Percentiles rank a stretch among this genome's conserved stretches.
These are phyloP conservation scores for Monomorium pharaonis DNA, from an alignment of 1,140 invertebrate species.

Conservation along the genomic window DNA sequence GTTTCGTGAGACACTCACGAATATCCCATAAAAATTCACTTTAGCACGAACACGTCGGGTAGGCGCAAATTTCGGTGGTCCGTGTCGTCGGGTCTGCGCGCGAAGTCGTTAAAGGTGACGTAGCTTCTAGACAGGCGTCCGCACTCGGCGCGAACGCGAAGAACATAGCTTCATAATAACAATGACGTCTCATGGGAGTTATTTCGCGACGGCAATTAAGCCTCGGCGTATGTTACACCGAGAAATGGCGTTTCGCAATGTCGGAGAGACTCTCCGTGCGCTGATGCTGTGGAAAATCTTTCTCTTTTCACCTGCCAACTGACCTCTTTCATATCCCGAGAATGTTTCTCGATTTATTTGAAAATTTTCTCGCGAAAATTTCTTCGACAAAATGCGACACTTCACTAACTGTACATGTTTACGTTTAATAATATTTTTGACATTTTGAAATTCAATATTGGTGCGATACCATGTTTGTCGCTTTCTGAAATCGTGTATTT, in stretches of 20 bases:
- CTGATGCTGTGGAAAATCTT: conserved; percentile 2
- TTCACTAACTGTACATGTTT: neutral
- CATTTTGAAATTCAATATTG: neutral
- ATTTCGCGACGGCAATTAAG: conserved; percentile 69
- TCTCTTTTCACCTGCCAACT: conserved; percentile 34
- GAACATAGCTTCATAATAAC: conserved; percentile 66
- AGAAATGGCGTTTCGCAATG: conserved; percentile 58
- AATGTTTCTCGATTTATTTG: neutral
- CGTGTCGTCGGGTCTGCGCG: neutral
- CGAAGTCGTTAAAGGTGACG: conserved; percentile 33
- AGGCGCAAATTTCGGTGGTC: conserved; percentile 19
- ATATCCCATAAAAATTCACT: conserved; percentile 30
- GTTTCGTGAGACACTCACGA: conserved; percentile 1
- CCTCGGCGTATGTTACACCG: conserved; percentile 47
- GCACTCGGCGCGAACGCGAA: conserved; percentile 9
- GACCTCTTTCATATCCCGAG: neutral
- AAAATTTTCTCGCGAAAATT: neutral
- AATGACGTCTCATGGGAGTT: conserved; percentile 69
- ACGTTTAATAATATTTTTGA: neutral
- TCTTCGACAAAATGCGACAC: no score
- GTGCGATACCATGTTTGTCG: neutral
- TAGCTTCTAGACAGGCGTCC: conserved; percentile 23
- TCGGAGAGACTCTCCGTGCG: conserved; percentile 20
- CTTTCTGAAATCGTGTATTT: neutral
- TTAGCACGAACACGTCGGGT: neutral